Percentiles rank a stretch among this genome's conserved stretches.
These are phyloP conservation scores for Hyles euphorbiae DNA, from an alignment of 1,140 invertebrate species.

Conservation along the genomic window DNA sequence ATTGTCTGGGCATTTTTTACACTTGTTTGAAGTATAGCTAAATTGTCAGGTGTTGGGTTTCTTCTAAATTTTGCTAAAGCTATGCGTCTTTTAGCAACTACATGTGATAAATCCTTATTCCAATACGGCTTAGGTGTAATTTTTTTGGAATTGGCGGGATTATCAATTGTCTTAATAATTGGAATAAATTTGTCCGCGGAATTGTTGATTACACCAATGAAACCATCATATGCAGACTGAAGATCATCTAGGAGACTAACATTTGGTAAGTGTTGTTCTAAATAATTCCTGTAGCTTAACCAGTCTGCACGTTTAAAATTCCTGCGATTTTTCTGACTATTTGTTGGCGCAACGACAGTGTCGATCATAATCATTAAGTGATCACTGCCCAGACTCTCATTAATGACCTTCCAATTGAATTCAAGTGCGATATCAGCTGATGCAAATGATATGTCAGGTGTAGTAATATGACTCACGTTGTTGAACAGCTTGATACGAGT, in stretches of 20 bases:
- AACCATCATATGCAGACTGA: neutral
- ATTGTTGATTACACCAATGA: slow-evolving; percentile 13
- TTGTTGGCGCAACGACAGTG: neutral
- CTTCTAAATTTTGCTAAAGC: slow-evolving; percentile 7
- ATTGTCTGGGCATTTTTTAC: neutral
- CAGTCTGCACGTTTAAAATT: neutral
- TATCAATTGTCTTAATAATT: slow-evolving; percentile 1
- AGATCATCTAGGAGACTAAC: neutral
- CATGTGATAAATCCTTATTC: slow-evolving; percentile 7
- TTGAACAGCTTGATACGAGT: neutral
- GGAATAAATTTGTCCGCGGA: slow-evolving; percentile 16
- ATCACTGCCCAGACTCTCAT: neutral
- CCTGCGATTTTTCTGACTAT: neutral
- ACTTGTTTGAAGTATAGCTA: neutral
- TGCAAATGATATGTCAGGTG: neutral
- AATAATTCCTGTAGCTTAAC: neutral
- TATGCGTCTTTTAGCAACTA: slow-evolving; percentile 13
- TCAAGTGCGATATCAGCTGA: neutral
- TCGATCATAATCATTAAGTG: neutral
- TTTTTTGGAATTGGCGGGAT: slow-evolving; percentile 2
- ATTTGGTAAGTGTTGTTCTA: neutral
- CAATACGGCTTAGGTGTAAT: slow-evolving; percentile 16
- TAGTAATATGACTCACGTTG: neutral
- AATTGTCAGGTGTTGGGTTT: neutral
- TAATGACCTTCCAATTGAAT: neutral